These are phyloP conservation scores for Porphyrio hochstetteri DNA, from an alignment of 2,113 vertebrate species.

Conservation along the genomic window DNA sequence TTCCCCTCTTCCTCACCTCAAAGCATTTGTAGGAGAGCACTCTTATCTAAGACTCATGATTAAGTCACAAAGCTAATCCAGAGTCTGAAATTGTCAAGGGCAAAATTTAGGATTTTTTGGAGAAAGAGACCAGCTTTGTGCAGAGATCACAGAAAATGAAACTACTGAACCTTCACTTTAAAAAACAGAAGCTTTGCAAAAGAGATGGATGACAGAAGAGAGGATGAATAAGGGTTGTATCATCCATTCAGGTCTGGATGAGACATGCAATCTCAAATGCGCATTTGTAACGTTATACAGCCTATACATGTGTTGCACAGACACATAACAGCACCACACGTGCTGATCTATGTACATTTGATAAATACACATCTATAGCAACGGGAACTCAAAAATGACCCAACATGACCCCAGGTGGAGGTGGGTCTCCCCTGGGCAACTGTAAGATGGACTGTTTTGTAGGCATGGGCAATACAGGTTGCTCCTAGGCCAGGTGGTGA, in stretches of 20 bases:
- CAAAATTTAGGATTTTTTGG: neutral
- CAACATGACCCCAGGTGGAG: neutral
- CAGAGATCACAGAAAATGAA: neutral
- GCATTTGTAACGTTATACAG: rapidly evolving
- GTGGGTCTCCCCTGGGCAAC: neutral
- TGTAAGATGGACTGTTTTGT: neutral
- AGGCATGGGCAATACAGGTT: neutral
- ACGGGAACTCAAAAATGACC: neutral
- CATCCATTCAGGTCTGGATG: neutral
- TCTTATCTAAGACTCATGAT: neutral
- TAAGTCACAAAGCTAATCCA: neutral
- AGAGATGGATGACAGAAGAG: neutral
- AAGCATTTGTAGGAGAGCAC: neutral
- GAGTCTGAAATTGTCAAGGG: neutral
- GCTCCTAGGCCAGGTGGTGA: neutral
- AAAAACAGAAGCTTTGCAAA: neutral
- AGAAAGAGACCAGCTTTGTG: neutral
- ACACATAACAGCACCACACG: neutral
- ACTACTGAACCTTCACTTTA: neutral
- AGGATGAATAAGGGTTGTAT: neutral
- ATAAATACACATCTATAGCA: neutral
- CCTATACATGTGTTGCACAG: rapidly evolving
- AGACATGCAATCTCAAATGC: neutral
- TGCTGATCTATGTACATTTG: neutral
- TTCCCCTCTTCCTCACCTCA: neutral